Conservation (phyloP, 2,888 invertebrate species). For the Tillus elongatus region DNA sequence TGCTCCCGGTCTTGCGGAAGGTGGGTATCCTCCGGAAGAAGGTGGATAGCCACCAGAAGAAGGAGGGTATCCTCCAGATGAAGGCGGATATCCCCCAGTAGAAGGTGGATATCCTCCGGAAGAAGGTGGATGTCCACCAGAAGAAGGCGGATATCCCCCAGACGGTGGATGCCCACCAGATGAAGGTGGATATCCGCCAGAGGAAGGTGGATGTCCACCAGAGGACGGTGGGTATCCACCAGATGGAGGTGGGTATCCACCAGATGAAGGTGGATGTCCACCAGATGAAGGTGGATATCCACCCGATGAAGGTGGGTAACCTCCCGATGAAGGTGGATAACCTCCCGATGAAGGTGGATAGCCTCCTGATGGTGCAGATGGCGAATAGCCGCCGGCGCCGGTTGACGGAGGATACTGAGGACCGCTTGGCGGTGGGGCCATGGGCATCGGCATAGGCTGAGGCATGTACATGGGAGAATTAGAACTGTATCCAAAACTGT, state of each 20-base stretch:
- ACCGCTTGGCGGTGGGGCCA: slow-evolving; percentile 3
- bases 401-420: slow-evolving; percentile 33
- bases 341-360: slow-evolving; percentile 20
- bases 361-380: slow-evolving; percentile 39
- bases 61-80: slow-evolving; percentile 10
- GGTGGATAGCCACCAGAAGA: slow-evolving; percentile 3
- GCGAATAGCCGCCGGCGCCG: slow-evolving; percentile 27
- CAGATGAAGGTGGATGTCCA: slow-evolving; percentile 19
- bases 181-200: slow-evolving; percentile 19
- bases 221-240: slow-evolving; percentile 22
- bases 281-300: slow-evolving; percentile 20
- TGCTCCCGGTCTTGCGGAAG: slow-evolving; percentile 5
- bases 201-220: slow-evolving; percentile 14
- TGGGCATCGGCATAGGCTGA: slow-evolving; percentile 34
- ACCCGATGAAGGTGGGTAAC: slow-evolving; percentile 6
- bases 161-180: slow-evolving; percentile 8
- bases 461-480: slow-evolving; percentile 44
- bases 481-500: slow-evolving; percentile 45
- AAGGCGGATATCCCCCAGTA: slow-evolving; percentile 12
- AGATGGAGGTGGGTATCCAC: slow-evolving; percentile 17
- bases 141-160: slow-evolving; percentile 13
- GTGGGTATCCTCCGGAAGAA: slow-evolving; percentile 9
- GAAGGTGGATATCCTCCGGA: slow-evolving; percentile 8
- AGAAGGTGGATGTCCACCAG: slow-evolving; percentile 14
- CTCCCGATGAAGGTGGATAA: slow-evolving; percentile 14